Conservation (phyloP, 2,113 vertebrate genomes). For the Danionella cerebrum region DNA sequence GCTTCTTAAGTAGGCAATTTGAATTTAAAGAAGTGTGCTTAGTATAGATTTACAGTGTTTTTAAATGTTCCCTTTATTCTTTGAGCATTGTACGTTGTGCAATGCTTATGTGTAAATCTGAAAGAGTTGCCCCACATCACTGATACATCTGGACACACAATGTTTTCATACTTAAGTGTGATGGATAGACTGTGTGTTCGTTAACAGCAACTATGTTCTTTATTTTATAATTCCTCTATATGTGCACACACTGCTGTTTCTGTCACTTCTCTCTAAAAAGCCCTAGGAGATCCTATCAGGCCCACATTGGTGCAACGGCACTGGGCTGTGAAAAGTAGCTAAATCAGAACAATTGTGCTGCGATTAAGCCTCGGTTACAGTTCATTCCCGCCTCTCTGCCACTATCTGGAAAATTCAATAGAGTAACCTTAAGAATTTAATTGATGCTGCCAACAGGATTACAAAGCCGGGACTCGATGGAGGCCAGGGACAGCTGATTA, state of each 20-base stretch:
- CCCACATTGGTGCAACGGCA: conserved; percentile 18
- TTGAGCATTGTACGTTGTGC: too few relatives aligned
- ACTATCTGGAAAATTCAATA: conserved; percentile 73
- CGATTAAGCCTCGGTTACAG: conserved; percentile 52
- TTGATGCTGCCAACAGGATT: conserved; percentile 69
- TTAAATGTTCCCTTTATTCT: too few relatives aligned
- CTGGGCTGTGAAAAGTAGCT: conserved; percentile 33
- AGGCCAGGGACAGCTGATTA: conserved; percentile 70
- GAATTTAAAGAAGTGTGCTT: too few relatives aligned
- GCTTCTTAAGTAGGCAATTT: too few relatives aligned
- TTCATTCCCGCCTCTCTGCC: conserved; percentile 41
- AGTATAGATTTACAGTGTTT: too few relatives aligned
- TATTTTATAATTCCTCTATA: not conserved
- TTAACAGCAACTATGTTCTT: not conserved
- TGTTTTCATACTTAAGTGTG: not conserved
- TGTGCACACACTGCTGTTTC: not conserved
- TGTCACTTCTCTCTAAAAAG: conserved; percentile 21
- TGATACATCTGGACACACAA: not conserved
- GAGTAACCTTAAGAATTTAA: conserved; percentile 77
- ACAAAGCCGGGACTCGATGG: conserved; percentile 53
- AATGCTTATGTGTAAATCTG: too few relatives aligned
- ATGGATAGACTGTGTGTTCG: not conserved
- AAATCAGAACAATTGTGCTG: conserved; percentile 46
- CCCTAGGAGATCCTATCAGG: conserved; percentile 30
- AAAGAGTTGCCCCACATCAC: too few relatives aligned